Evolutionary conservation across 1,140 invertebrate genomes (phyloP).

Genomic region (Heliconius hermathena): DNA sequence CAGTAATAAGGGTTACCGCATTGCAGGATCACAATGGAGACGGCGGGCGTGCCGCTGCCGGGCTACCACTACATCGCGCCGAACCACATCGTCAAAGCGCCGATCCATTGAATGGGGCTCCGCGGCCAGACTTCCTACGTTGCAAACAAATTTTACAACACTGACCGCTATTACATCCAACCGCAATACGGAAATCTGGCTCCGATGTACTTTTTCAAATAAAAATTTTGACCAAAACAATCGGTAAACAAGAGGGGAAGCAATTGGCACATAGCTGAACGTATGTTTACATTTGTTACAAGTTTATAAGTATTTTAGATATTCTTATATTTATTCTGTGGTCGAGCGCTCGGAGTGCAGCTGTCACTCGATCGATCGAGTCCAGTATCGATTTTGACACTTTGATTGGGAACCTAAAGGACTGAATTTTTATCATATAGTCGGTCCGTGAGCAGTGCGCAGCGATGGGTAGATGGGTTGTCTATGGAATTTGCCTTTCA

Average conservation of each 20-base stretch:
- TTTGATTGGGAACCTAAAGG: slow-evolving; percentile 49
- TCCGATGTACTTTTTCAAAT: slow-evolving; percentile 72
- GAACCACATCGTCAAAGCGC: slow-evolving; percentile 95
- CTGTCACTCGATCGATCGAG: slow-evolving; percentile 45
- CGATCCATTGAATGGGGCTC: slow-evolving; percentile 89
- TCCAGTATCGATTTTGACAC: slow-evolving; percentile 42
- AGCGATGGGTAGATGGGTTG: slow-evolving; percentile 44
- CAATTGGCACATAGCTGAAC: slow-evolving; percentile 70
- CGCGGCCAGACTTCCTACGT: slow-evolving; percentile 57
- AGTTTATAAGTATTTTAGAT: slow-evolving; percentile 83
- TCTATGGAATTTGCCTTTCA: slow-evolving; percentile 49
- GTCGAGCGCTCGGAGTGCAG: slow-evolving; percentile 63
- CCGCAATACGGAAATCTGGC: slow-evolving; percentile 63
- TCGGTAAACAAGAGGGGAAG: slow-evolving; percentile 52
- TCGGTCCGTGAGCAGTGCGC: slow-evolving; percentile 63
- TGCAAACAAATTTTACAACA: slow-evolving; percentile 52
- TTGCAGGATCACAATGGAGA: slow-evolving; percentile 95
- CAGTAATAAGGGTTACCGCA: background rate
- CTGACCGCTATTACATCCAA: slow-evolving; percentile 52
- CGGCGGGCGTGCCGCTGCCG: slow-evolving; percentile 92
- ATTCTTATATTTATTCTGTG: slow-evolving; percentile 82
- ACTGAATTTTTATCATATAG: slow-evolving; percentile 67
- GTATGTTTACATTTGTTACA: slow-evolving; percentile 82
- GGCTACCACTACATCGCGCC: slow-evolving; percentile 95
- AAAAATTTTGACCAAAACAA: slow-evolving; percentile 60